phyloP scores from a whole-genome alignment of 2,113 vertebrate genomes.

The Mesoclemmys tuberculata region DNA sequence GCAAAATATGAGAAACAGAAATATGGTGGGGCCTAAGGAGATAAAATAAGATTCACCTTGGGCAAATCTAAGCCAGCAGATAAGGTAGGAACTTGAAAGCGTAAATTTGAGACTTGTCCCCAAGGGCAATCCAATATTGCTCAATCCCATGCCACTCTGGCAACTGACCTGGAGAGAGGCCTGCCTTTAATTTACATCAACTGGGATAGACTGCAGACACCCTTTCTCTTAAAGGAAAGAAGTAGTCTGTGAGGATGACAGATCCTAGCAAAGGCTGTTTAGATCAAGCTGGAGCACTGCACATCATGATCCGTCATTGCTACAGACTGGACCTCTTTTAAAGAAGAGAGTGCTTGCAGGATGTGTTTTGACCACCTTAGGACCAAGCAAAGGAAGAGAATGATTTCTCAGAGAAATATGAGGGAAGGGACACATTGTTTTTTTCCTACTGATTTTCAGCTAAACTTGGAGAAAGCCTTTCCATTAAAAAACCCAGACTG shows the following conservation, averaged over 20 bases:
- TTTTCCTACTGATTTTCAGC: not conserved
- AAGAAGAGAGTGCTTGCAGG: not conserved
- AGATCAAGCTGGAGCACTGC: not conserved
- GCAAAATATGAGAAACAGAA: not conserved
- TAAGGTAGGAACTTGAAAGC: not conserved
- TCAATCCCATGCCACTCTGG: not conserved
- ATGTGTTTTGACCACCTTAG: not conserved
- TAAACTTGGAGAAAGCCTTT: not conserved
- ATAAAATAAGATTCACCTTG: not conserved
- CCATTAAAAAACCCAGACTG: not conserved
- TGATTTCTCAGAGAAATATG: not conserved
- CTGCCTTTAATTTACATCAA: not conserved
- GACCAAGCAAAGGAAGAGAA: not conserved
- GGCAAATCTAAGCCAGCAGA: not conserved
- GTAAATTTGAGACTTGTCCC: not conserved
- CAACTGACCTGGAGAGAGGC: not conserved
- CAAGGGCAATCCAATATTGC: not conserved
- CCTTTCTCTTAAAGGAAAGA: not conserved
- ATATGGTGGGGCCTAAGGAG: not conserved
- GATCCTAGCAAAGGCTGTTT: not conserved
- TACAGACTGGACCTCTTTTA: not conserved
- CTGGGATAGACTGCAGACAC: not conserved
- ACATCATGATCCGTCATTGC: not conserved
- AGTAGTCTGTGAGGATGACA: rapidly evolving
- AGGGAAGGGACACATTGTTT: not conserved